Percentiles rank a stretch among this genome's conserved stretches.
Evolutionary conservation across 2,113 vertebrate species (phyloP).

Genomic region (Poeciliopsis retropinna): DNA sequence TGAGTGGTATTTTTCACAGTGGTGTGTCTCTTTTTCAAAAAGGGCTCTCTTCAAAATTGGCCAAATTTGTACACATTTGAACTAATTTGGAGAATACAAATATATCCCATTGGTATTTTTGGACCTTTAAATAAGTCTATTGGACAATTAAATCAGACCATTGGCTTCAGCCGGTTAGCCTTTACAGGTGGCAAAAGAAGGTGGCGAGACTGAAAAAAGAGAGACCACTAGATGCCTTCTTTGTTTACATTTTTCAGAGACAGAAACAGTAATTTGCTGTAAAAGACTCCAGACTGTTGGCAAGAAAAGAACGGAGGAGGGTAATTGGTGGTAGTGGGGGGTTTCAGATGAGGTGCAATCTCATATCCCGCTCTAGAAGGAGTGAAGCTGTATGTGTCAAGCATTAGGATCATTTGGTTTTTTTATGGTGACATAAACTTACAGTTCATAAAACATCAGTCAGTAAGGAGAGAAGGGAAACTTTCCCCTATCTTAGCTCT

Average conservation of each 20-base stretch:
- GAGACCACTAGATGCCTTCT: slow-evolving; percentile 61
- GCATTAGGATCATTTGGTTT: slow-evolving; percentile 59
- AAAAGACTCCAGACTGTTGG: slow-evolving; percentile 59
- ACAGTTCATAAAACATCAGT: slow-evolving; percentile 52
- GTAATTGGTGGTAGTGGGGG: slow-evolving; percentile 44
- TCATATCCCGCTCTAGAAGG: slow-evolving; percentile 50
- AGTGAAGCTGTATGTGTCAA: slow-evolving; percentile 57
- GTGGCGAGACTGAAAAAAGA: slow-evolving; percentile 37
- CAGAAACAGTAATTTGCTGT: slow-evolving; percentile 70
- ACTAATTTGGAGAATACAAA: slow-evolving; percentile 13
- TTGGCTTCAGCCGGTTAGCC: slow-evolving; percentile 57
- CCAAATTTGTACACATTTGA: slow-evolving; percentile 23
- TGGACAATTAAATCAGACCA: slow-evolving; percentile 53
- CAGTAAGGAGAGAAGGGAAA: slow-evolving; percentile 42
- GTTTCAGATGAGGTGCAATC: slow-evolving; percentile 47
- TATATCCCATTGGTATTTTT: slow-evolving; percentile 48
- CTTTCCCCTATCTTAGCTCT: slow-evolving; percentile 30
- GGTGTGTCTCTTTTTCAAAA: slow-evolving; percentile 40
- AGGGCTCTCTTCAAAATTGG: slow-evolving; percentile 37
- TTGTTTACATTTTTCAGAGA: slow-evolving; percentile 61
- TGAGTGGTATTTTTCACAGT: slow-evolving; percentile 49
- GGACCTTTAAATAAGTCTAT: slow-evolving; percentile 6
- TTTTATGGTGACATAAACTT: slow-evolving; percentile 43
- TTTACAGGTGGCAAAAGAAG: slow-evolving; percentile 55
- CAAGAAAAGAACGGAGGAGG: slow-evolving; percentile 40